Conservation (phyloP, 2,888 invertebrate species). For the Athalia cordata region DNA sequence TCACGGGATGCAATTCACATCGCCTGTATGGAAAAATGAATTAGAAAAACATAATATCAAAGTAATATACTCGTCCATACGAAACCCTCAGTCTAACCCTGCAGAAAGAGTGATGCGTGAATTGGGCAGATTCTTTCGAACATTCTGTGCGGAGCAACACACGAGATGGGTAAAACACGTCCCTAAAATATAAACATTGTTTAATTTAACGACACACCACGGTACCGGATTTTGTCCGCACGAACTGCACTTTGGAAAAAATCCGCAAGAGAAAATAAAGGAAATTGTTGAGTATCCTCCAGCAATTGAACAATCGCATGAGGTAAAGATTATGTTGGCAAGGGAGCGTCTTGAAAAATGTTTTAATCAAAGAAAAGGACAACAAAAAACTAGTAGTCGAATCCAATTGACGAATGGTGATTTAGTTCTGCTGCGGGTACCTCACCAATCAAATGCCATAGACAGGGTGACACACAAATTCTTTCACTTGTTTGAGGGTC, state of each 20-base stretch:
- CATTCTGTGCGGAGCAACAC: conserved; percentile 47
- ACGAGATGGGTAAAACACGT: conserved; percentile 49
- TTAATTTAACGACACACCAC: conserved; percentile 46
- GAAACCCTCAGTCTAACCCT: conserved; percentile 54
- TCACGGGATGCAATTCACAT: conserved; percentile 50
- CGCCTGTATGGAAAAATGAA: conserved; percentile 28
- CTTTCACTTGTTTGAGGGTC: conserved; percentile 50
- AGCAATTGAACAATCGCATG: neutral
- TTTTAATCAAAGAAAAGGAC: conserved; percentile 31
- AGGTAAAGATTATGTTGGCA: conserved; percentile 41
- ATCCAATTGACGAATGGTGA: conserved; percentile 41
- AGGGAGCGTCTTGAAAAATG: conserved; percentile 39
- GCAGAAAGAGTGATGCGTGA: conserved; percentile 53
- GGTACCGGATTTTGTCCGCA: conserved; percentile 45
- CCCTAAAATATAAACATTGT: conserved; percentile 44
- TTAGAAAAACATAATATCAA: conserved; percentile 21
- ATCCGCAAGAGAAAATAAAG: too few relatives aligned
- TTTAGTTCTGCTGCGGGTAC: conserved; percentile 44
- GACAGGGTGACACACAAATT: conserved; percentile 47
- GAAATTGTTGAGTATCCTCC: too few relatives aligned
- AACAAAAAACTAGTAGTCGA: conserved; percentile 32
- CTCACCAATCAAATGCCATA: conserved; percentile 42
- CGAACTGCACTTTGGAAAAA: conserved; percentile 48
- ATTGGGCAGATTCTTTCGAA: conserved; percentile 50
- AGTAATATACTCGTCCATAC: conserved; percentile 46